Base-by-base conservation (phyloP, 2,797 vertebrate genomes). In the Acipenser oxyrinchus region DNA sequence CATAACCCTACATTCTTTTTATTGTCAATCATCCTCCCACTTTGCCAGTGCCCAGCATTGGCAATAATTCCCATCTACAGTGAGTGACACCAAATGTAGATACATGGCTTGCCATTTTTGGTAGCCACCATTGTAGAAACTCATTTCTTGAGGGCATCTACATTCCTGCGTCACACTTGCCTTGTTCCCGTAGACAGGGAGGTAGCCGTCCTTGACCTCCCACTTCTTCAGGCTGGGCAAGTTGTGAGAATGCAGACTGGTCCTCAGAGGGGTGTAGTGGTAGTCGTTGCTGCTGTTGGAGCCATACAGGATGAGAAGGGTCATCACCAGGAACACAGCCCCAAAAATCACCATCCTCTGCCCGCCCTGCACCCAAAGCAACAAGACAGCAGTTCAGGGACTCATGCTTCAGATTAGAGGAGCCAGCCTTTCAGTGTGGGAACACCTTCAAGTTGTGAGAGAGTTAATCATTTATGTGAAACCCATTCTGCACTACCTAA, bases 281-380 rank as follows among this genome's bases (percentile, higher is more conserved):
- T 89, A 78, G 7, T 95, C 92, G 0, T 57, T 91, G 74, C 79
- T 78, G 13, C 86, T 93, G 84, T 91, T 92, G 23, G 94, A 98
- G 82, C 89, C 92, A 76, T 94, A 96, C 77, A 99, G 90, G 84
- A 99, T 96, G 82, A 97, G 87, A 76, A 98, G 89, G 60, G 90
- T 98, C 74, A 91, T 90, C 74, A 98, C 84, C 71, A 94, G 86
- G 73, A 98, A 92, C 78, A 96, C 74, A 73, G 90, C 80, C 37
- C 88, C 85, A 67, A 95, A 86, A 79, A 96, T 90, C 59, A 88
- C 91, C 75, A 93, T 84, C n/a, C 84, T 91, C 68, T 94, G 93
- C 82, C 91, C 92, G 78, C 85, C 82, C 11, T 83, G 81, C 66
- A 55, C 53, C n/a, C 88, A 89, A 82, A 0, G 37, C 37, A 37